Base-by-base conservation (phyloP, 2,888 invertebrate genomes). In the Hypolimnas misippus region DNA sequence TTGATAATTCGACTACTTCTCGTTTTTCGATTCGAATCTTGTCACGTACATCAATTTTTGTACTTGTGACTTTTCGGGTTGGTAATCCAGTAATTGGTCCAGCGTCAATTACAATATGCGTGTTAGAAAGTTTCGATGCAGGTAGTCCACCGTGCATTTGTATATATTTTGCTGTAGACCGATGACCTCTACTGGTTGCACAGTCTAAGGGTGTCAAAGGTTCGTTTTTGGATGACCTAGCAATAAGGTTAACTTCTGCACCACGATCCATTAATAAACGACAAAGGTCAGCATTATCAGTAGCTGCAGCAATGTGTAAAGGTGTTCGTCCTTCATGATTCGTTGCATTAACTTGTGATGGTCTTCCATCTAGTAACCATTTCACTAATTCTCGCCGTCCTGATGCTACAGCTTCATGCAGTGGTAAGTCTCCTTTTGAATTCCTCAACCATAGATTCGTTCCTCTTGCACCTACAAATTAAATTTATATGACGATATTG, bases 361-460 rank as follows among this genome's bases (percentile, higher is more conserved):
- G 96, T 66, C 97, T 93, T 74, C 96, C 96, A 55, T 95, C 94
- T 60, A 98, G 90, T 46, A 99, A 88, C 98, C 98, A 98, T 74
- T 96, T 95, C 0, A 98, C 96, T 63, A 98, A 84, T 76, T 98
- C 98, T 68, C 97, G 94, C 66, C 98, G 93, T 0, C 98, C 98
- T 0, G 98, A 98, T 44, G 97, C 95, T 0, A 98, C 97, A 0
- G 99, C 99, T 87, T 99, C 99, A 81, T 99, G 99, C 21, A 99
- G 92, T 0, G 99, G 98, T 60, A 98, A 93, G 83, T 99, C 99
- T 0, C 99, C 99, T 78, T 97, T 95, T 1, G 97, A 96, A 81
- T 98, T 99, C 68, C 97, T 93, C 59, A 97, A 89, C 96, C 99
- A 98, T 50, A 99, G 92, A 82, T 99, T 98, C 0, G 97, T 98